These are phyloP conservation scores for Ceyx cyanopectus DNA, from an alignment of 2,113 vertebrate genomes.

Conservation along the genomic window DNA sequence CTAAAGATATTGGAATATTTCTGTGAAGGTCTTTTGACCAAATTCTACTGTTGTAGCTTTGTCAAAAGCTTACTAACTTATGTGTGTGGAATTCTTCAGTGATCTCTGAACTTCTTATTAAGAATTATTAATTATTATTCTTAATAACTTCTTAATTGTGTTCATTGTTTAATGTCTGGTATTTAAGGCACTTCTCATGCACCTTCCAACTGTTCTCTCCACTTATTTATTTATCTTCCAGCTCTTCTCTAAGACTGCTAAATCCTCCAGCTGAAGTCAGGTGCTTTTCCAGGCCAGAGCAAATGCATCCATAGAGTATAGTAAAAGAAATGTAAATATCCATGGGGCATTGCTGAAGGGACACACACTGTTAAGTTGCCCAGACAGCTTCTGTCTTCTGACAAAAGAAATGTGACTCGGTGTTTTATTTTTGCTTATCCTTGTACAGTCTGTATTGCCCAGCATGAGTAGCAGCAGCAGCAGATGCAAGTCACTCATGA, in stretches of 20 bases:
- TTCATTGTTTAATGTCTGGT: background rate
- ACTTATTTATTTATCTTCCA: background rate
- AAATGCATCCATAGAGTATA: background rate
- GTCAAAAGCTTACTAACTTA: background rate
- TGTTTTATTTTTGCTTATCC: background rate
- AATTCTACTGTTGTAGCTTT: background rate
- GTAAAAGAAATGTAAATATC: background rate
- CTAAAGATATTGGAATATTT: background rate
- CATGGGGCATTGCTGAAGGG: background rate
- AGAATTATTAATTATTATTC: background rate
- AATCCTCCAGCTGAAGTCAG: background rate
- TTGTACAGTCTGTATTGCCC: background rate
- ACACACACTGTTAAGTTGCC: background rate
- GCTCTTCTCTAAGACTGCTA: background rate
- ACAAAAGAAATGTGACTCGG: background rate
- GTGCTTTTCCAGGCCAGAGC: background rate
- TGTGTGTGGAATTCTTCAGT: background rate
- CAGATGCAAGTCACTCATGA: background rate
- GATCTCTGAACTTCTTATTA: background rate
- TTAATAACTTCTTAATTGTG: background rate
- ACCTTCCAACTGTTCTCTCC: background rate
- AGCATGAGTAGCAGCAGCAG: background rate
- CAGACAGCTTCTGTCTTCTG: background rate
- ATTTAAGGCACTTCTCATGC: background rate
- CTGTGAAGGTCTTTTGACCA: background rate